Conservation (phyloP, 2,888 invertebrate genomes). For the Cryptus armator region DNA sequence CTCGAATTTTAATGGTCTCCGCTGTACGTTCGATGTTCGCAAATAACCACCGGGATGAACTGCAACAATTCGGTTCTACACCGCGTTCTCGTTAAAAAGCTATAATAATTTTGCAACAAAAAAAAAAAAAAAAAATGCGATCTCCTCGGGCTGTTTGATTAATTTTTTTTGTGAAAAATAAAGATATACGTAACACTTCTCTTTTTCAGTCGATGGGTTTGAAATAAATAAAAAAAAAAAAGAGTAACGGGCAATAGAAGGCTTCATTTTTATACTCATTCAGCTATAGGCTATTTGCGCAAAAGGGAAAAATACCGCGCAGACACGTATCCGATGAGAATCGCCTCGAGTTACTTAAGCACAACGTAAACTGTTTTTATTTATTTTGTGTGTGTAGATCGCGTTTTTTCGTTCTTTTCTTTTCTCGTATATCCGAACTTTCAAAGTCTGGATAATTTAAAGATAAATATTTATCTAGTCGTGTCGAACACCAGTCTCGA, state of each 20-base stretch:
- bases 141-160: neutral
- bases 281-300: too few relatives aligned
- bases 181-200: neutral
- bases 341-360: too few relatives aligned
- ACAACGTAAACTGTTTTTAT: too few relatives aligned
- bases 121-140: slow-evolving; percentile 15
- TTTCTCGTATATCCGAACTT: neutral
- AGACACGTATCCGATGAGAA: too few relatives aligned
- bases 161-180: slow-evolving; percentile 31
- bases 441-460: slow-evolving; percentile 35
- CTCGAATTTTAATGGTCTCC: slow-evolving; percentile 63
- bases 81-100: slow-evolving; percentile 26
- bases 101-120: slow-evolving; percentile 47
- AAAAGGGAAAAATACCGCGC: too few relatives aligned
- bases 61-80: slow-evolving; percentile 4
- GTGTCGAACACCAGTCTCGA: slow-evolving; percentile 33
- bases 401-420: too few relatives aligned
- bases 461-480: slow-evolving; percentile 58
- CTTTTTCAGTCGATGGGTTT: neutral
- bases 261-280: too few relatives aligned
- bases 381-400: too few relatives aligned
- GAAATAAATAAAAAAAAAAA: neutral
- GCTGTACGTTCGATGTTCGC: slow-evolving; percentile 4
- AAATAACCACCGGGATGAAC: slow-evolving; percentile 18
- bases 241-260: neutral